Conservation (phyloP, 1,140 invertebrate genomes). For the Thereuonema tuberculata region DNA sequence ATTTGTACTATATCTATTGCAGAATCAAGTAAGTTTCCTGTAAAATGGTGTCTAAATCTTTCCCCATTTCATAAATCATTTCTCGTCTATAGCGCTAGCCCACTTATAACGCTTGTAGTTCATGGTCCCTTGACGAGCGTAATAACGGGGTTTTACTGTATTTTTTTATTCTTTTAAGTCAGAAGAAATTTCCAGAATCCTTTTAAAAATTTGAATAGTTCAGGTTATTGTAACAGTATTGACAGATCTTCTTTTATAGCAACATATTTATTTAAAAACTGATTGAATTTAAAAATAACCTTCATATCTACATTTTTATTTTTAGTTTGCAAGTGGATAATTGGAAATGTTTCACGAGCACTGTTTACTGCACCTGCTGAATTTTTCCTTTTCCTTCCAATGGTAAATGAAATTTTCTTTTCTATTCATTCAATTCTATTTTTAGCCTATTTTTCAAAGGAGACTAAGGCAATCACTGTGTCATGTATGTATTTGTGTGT, state of each 20-base stretch:
- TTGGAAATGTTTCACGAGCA: slow-evolving; percentile 33
- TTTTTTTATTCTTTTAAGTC: neutral
- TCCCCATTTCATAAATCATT: too few relatives aligned
- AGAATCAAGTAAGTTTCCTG: too few relatives aligned
- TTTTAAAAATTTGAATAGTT: neutral
- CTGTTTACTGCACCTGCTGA: slow-evolving; percentile 33
- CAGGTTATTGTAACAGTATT: too few relatives aligned
- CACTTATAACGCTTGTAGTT: too few relatives aligned
- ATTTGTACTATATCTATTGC: too few relatives aligned
- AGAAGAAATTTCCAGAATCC: neutral
- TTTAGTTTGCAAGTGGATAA: slow-evolving; percentile 44
- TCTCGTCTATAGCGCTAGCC: too few relatives aligned
- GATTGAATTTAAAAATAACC: neutral
- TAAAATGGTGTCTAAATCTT: too few relatives aligned
- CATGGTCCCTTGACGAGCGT: too few relatives aligned
- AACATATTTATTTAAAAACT: too few relatives aligned
- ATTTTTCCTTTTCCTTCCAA: slow-evolving; percentile 29
- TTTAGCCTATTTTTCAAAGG: neutral
- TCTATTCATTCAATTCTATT: too few relatives aligned
- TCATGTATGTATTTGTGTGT: slow-evolving; percentile 20
- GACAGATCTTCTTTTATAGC: too few relatives aligned
- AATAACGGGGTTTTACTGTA: neutral
- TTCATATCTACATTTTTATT: slow-evolving; percentile 22
- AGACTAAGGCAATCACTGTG: slow-evolving; percentile 17
- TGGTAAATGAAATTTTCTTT: slow-evolving; percentile 26